A percentile compares a stretch with the other conserved stretches of the same genome.
phyloP scores from a whole-genome alignment of 2,888 invertebrate genomes.

The Zygogramma bicolorata region DNA sequence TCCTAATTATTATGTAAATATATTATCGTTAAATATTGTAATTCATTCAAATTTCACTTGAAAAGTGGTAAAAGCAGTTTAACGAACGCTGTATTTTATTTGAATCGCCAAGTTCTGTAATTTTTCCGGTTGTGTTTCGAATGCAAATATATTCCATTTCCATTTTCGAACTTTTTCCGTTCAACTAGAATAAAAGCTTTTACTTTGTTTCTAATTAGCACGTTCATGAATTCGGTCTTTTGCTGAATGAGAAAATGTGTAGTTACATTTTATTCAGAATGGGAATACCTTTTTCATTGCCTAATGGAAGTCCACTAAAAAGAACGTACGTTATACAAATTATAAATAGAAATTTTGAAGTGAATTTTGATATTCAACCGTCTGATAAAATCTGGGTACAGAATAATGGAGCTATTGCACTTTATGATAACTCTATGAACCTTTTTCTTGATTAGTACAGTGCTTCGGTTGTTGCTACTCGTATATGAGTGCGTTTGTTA shows the following conservation, averaged over 20 bases:
- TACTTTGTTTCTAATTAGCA: conserved; percentile 42
- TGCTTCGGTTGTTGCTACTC: no score
- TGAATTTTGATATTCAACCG: no score
- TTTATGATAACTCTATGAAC: no score
- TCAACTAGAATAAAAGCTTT: conserved; percentile 28
- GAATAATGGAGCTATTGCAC: no score
- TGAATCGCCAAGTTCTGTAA: conserved; percentile 45
- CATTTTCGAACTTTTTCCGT: conserved; percentile 41
- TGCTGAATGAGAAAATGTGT: not conserved
- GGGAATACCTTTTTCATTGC: not conserved
- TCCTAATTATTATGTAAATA: conserved; percentile 39
- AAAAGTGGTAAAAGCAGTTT: conserved; percentile 45
- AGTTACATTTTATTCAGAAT: not conserved
- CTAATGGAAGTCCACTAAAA: not conserved
- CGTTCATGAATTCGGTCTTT: conserved; percentile 28
- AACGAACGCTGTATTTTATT: conserved; percentile 47
- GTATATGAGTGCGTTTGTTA: no score
- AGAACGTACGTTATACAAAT: no score
- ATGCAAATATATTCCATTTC: conserved; percentile 49
- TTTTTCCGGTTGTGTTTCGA: conserved; percentile 36
- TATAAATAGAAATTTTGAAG: no score
- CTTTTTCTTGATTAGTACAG: no score
- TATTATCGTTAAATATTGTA: conserved; percentile 40
- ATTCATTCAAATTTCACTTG: conserved; percentile 44
- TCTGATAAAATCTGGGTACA: no score